Percentiles rank a stretch among this genome's conserved stretches.
Evolutionary conservation across 2,113 vertebrate species (phyloP).

Genomic region (Rafetus swinhoei): DNA sequence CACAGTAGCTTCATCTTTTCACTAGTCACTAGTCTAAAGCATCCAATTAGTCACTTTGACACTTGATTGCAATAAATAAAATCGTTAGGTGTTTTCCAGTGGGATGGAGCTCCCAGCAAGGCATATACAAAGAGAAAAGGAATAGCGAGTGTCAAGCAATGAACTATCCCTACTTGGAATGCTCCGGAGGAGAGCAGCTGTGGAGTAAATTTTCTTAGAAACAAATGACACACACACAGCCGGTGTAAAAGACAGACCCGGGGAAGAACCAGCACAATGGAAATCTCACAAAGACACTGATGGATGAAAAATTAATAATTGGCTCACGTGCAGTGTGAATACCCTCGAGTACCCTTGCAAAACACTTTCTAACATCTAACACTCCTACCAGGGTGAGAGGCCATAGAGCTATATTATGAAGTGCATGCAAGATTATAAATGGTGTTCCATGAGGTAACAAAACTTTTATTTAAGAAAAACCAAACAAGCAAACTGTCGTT

Average conservation of each 20-base stretch:
- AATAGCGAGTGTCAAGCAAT: background rate
- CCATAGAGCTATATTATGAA: background rate
- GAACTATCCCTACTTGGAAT: background rate
- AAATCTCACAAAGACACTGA: background rate
- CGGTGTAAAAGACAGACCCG: background rate
- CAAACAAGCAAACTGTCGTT: background rate
- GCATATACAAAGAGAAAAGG: background rate
- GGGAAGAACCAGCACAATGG: background rate
- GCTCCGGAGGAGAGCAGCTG: background rate
- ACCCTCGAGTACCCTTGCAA: background rate
- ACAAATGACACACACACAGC: background rate
- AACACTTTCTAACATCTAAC: background rate
- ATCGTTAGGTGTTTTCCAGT: background rate
- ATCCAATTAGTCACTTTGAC: conserved; percentile 60
- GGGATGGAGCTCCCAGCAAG: background rate
- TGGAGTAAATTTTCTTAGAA: background rate
- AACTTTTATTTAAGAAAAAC: background rate
- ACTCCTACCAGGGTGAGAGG: background rate
- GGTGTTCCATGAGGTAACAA: background rate
- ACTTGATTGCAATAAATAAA: conserved; percentile 42
- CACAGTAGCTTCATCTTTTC: conserved; percentile 41
- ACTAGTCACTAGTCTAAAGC: conserved; percentile 58
- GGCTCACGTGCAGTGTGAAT: background rate
- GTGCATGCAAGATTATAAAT: background rate
- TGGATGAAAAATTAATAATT: background rate